A percentile compares a stretch with the other conserved stretches of the same genome.
Evolutionary conservation across 1,140 invertebrate genomes (phyloP).

Genomic region (Araneus ventricosus): DNA sequence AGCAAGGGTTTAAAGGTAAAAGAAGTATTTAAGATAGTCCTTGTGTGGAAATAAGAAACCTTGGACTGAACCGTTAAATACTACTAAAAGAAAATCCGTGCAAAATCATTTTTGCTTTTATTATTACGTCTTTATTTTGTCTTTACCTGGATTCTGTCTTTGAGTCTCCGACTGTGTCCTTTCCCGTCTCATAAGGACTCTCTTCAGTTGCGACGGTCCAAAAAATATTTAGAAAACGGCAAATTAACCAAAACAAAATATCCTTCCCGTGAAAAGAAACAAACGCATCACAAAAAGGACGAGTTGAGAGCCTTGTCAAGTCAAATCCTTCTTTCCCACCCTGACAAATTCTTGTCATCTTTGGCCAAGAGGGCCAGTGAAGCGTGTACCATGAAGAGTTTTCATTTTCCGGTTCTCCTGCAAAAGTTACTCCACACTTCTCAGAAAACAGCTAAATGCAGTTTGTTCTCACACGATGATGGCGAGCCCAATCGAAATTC

Average conservation of each 20-base stretch:
- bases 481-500: background rate
- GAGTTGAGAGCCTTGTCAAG: background rate
- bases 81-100: no score
- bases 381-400: slow-evolving; percentile 7
- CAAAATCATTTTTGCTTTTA: no score
- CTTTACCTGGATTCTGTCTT: no score
- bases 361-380: background rate
- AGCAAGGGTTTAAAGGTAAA: no score
- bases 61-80: no score
- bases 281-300: background rate
- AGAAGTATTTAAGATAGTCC: no score
- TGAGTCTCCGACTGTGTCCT: no score
- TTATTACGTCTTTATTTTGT: no score
- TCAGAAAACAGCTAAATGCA: background rate
- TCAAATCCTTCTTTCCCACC: background rate
- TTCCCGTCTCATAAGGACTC: no score
- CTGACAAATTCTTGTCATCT: background rate
- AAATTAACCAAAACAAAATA: slow-evolving; percentile 12
- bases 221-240: background rate
- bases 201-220: background rate
- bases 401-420: background rate
- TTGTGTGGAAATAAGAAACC: no score
- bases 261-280: background rate
- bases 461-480: background rate
- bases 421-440: background rate